These are phyloP conservation scores for Spheniscus humboldti DNA, from an alignment of 2,797 vertebrate species.

Conservation along the genomic window DNA sequence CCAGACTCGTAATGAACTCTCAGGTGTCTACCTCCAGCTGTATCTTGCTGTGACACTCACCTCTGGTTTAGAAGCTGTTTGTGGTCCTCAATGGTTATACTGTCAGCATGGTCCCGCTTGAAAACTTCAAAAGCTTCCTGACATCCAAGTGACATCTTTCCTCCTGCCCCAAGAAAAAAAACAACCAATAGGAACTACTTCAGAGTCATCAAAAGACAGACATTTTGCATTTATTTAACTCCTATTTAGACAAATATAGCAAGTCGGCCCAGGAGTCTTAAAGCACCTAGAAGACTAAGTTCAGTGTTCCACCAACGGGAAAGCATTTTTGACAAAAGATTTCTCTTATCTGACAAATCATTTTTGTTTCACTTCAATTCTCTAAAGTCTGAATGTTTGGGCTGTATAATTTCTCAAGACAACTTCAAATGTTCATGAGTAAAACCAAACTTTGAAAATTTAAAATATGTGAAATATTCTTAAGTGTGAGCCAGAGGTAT, in stretches of 20 bases:
- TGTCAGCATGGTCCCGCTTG: slow-evolving; percentile 81
- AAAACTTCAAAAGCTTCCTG: slow-evolving; percentile 93
- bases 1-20: background rate
- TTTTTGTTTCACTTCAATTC: background rate
- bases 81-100: slow-evolving; percentile 84
- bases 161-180: slow-evolving; percentile 39
- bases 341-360: background rate
- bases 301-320: background rate
- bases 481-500: background rate
- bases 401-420: background rate
- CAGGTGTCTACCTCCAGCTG: background rate
- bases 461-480: background rate
- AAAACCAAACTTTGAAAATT: slow-evolving; percentile 20
- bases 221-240: background rate
- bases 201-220: background rate
- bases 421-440: background rate
- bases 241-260: background rate
- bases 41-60: slow-evolving; percentile 64
- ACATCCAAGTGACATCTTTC: slow-evolving; percentile 81
- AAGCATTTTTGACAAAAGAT: background rate
- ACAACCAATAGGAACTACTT: background rate
- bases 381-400: background rate
- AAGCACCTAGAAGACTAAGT: background rate
- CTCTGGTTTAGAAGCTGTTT: slow-evolving; percentile 86
- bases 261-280: background rate